Base-by-base conservation (phyloP, 2,888 invertebrate genomes). In the Arge pagana region DNA sequence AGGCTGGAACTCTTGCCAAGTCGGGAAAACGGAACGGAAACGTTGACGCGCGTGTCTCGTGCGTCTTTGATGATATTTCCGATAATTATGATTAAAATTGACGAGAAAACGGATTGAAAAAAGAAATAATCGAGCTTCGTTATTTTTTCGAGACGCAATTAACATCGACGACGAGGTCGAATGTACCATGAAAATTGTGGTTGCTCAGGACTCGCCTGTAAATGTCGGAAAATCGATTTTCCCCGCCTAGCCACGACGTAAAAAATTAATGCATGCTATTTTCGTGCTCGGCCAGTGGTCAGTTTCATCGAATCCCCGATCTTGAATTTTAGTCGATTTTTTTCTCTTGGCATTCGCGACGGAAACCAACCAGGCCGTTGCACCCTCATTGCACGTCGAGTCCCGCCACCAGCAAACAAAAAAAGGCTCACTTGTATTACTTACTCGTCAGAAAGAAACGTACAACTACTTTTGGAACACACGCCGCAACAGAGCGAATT, bases 181-280 rank as follows among this genome's bases (percentile, higher is more conserved):
- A n/a, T n/a, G n/a, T n/a, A n/a, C n/a, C n/a, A n/a, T n/a, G n/a
- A n/a, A n/a, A n/a, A n/a, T n/a, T n/a, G n/a, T n/a, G n/a, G n/a
- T n/a, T n/a, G n/a, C n/a, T n/a, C n/a, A n/a, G n/a, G n/a, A n/a
- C n/a, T n/a, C n/a, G n/a, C n/a, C n/a, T n/a, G n/a, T n/a, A n/a
- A n/a, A n/a, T n/a, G n/a, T n/a, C n/a, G n/a, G n/a, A 52, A 40
- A 52, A 57, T 59, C 55, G 51, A 58, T 55, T 33, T 33, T 11
- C 15, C 51, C 49, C 41, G 1, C 23, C 26, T 37, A 26, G 48
- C 31, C 10, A 45, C 56, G 52, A 59, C n/a, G n/a, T 70, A 55
- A 70, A 70, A 67, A 64, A 65, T 66, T 62, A 62, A 70, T 58
- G 62, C 54, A 50, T 56, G 48, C 48, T 53, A 54, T 63, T 56